Evolutionary conservation across 2,888 invertebrate species (phyloP).

Genomic region (Lathronympha strigana): DNA sequence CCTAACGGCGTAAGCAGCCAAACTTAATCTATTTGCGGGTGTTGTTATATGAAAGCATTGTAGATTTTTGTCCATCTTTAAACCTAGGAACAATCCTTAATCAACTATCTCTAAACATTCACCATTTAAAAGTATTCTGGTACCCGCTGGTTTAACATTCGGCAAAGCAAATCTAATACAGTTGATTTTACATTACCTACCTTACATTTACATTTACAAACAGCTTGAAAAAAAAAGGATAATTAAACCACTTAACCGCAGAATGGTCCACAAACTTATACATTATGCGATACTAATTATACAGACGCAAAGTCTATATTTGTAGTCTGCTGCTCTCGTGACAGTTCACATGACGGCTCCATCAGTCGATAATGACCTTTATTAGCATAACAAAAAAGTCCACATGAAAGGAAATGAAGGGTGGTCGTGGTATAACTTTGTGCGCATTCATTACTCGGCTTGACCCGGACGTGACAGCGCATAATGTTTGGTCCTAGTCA

Average conservation of each 20-base stretch:
- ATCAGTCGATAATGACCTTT: slow-evolving; percentile 33
- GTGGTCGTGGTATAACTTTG: slow-evolving; percentile 43
- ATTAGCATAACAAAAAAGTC: slow-evolving; percentile 41
- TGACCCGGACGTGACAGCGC: slow-evolving; percentile 70
- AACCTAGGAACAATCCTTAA: too few relatives aligned
- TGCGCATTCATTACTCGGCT: slow-evolving; percentile 69
- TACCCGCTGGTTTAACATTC: too few relatives aligned
- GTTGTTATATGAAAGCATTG: too few relatives aligned
- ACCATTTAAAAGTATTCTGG: too few relatives aligned
- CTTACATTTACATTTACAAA: background rate
- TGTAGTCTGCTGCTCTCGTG: slow-evolving; percentile 57
- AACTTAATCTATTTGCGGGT: too few relatives aligned
- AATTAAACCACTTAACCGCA: background rate
- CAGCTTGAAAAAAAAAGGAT: background rate
- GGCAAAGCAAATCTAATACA: too few relatives aligned
- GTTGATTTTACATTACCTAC: too few relatives aligned
- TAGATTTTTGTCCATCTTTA: too few relatives aligned
- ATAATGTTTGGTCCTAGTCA: slow-evolving; percentile 63
- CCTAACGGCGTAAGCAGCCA: too few relatives aligned
- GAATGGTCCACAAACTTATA: background rate
- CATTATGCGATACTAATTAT: slow-evolving; percentile 37
- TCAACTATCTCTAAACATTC: too few relatives aligned
- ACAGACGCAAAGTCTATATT: slow-evolving; percentile 59
- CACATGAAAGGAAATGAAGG: slow-evolving; percentile 28
- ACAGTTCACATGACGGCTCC: slow-evolving; percentile 46